Conservation (phyloP, 92 coral and sea anemone species). For the Phenganax stokvisi region DNA sequence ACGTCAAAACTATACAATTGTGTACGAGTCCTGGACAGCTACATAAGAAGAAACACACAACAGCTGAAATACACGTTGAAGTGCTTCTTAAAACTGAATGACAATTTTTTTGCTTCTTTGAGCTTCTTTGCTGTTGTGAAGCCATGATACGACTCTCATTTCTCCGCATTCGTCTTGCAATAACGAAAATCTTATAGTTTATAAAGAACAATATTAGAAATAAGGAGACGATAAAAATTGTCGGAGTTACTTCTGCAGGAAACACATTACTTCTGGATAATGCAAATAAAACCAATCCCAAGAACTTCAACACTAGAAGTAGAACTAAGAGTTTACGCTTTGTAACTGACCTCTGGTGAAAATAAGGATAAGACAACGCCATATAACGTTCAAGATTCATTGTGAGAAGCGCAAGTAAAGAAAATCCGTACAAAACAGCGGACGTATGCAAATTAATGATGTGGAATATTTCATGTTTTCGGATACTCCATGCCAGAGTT, state of each 20-base stretch:
- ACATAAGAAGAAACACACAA: constrained; percentile 25
- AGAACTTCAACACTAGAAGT: neutral
- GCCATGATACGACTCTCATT: neutral
- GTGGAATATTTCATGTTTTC: constrained; percentile 1
- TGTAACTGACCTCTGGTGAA: neutral
- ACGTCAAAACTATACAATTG: neutral
- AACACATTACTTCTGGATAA: neutral
- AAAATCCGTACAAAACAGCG: neutral
- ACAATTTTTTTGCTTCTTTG: neutral
- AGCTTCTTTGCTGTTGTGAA: neutral
- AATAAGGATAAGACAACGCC: neutral
- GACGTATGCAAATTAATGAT: neutral
- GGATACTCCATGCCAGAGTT: neutral
- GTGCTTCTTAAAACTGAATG: neutral
- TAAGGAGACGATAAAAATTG: neutral
- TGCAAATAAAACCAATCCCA: neutral
- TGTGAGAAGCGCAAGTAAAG: neutral
- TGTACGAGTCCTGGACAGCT: neutral
- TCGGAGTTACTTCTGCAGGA: neutral
- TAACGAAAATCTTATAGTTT: neutral
- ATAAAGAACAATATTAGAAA: neutral
- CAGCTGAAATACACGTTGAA: constrained; percentile 1
- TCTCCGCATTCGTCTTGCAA: neutral
- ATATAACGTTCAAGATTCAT: constrained; percentile 3
- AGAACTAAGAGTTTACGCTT: neutral